A percentile compares a stretch with the other conserved stretches of the same genome.
These are phyloP conservation scores for Vulpes lagopus DNA, from an alignment of 2,113 vertebrate species.

Conservation along the genomic window DNA sequence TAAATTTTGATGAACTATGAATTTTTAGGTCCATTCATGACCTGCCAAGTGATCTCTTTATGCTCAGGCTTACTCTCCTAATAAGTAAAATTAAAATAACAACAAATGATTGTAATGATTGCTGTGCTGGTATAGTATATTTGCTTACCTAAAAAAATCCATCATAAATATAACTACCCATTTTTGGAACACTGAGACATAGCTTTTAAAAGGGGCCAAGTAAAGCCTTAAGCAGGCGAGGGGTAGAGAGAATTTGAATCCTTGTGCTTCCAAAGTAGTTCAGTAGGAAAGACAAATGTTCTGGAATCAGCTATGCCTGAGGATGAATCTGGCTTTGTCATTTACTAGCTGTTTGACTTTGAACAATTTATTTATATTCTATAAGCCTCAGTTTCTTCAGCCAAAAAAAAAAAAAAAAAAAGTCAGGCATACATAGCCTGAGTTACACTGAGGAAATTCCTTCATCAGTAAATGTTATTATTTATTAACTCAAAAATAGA, in stretches of 20 bases:
- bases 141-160: not conserved
- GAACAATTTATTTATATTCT: not conserved
- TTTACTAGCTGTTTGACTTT: not conserved
- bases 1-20: constrained; percentile 27
- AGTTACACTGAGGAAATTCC: not conserved
- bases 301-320: not conserved
- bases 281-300: not conserved
- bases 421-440: not conserved
- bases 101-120: constrained; percentile 2
- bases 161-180: not conserved
- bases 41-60: not conserved
- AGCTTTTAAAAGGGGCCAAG: not conserved
- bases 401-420: not conserved
- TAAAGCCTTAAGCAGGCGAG: not conserved
- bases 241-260: not conserved
- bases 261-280: not conserved
- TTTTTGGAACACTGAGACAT: not conserved
- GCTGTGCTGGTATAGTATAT: not conserved
- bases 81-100: constrained; percentile 11
- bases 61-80: not conserved
- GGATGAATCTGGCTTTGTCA: constrained; percentile 2
- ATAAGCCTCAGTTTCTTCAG: not conserved
- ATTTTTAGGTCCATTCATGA: not conserved
- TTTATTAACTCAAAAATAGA: not conserved
- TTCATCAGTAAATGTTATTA: not conserved